Percentiles rank a stretch among this genome's conserved stretches.
phyloP scores from a whole-genome alignment of 37 sponge, comb jelly and placozoan genomes.

The Aplysina aerophoba region DNA sequence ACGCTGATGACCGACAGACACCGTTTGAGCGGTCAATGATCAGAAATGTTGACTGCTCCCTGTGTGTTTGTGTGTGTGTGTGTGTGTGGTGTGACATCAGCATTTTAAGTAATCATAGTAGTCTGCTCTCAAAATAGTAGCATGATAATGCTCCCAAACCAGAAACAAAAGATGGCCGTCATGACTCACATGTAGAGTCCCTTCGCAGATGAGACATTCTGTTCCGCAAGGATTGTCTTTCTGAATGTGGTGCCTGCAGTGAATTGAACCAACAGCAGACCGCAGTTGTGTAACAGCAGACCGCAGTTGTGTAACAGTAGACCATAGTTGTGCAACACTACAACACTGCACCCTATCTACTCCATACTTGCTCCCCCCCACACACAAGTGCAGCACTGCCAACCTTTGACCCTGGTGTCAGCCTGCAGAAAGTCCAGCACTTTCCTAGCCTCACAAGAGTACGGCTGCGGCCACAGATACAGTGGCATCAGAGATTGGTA shows the following conservation, averaged over 20 bases:
- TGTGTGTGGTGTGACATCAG: too few species aligned
- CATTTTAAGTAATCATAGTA: too few species aligned
- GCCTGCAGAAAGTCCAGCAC: slow-evolving; percentile 68
- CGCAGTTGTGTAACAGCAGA: too few species aligned
- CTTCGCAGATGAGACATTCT: background rate
- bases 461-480: slow-evolving; percentile 88
- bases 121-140: too few species aligned
- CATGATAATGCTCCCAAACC: too few species aligned
- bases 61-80: too few species aligned
- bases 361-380: background rate
- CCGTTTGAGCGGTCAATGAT: background rate
- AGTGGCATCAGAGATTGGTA: slow-evolving; percentile 81
- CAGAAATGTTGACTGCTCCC: background rate
- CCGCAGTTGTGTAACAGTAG: background rate
- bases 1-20: slow-evolving; percentile 27
- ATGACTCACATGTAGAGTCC: background rate
- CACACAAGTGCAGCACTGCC: background rate
- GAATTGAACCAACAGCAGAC: background rate
- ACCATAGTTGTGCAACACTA: background rate
- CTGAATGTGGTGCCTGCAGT: slow-evolving; percentile 9
- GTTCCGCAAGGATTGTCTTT: background rate
- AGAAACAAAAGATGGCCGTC: background rate
- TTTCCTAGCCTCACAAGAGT: slow-evolving; percentile 62
- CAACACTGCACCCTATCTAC: background rate
- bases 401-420: slow-evolving; percentile 62